Base-by-base conservation (phyloP, 2,797 vertebrate species). In the Rhincodon typus region DNA sequence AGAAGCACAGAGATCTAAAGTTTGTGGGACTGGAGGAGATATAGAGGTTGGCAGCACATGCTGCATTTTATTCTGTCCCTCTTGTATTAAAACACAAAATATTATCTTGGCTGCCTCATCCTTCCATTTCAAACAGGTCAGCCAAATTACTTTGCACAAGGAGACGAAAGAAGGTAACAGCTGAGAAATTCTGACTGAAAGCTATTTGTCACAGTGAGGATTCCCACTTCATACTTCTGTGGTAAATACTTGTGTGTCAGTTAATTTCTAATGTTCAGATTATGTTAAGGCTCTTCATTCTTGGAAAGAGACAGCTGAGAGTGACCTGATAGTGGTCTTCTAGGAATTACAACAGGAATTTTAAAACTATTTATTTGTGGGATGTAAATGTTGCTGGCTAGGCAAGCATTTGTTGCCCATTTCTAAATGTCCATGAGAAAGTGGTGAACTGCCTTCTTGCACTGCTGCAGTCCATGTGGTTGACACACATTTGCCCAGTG, bases 81-180 rank as follows among this genome's bases (percentile, higher is more conserved):
- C 53, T 67, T 19, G 1, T 46, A 42, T 21, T 13, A 23, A 84
- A 19, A 84, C 21, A 42, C 21, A 67, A 50, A 96, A 66, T 8
- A 66, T 6, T 57, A 91, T n/a, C 57, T 66, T 66, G 42, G 34
- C 27, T 42, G 67, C 91, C 8, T 72, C 69, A 67, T 34, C 38
- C 77, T 90, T 72, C 67, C 38, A 74, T 67, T 67, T 27, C 93
- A 15, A 62, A 94, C 67, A 67, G 42, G 6, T 2, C 25, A 23
- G 93, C 42, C 42, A 30, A 94, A 95, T 95, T 94, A 95, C 42
- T 88, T 34, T 66, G 12, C 57, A 12, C 57, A 62, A 67, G 57
- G 62, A 94, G 30, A 19, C 70, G 91, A 94, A 94, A 94, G 91
- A 42, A 69, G 91, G 23, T 46, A 84, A 67, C 13, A 34, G 62